Base-by-base conservation (phyloP, 1,140 invertebrate genomes). In the Myzus persicae region DNA sequence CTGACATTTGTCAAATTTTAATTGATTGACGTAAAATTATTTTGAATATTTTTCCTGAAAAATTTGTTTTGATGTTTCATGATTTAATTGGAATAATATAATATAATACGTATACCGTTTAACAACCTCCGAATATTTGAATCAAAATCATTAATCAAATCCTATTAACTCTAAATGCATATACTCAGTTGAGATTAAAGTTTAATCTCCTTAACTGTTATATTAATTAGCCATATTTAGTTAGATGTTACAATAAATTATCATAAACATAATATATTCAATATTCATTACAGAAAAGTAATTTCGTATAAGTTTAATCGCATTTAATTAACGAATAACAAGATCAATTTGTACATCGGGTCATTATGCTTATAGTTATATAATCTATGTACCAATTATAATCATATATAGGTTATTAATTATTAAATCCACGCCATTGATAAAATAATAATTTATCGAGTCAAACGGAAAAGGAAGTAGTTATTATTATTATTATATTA, bases 171-270 rank as follows among this genome's bases (percentile, higher is more conserved):
- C 31, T 76, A 76, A 76, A 76, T 22, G 59, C 31, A 76, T 18
- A 76, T 18, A 76, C 31, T 76, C 59, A 76, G 59, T 76, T 76
- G 31, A n/a, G 59, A 76, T 76, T 76, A 76, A 76, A 76, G 59
- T 76, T 76, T n/a, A 76, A 76, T 76, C 59, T 76, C 59, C 59
- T 76, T 36, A 76, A 76, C 59, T 14, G n/a, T 76, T 76, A n/a
- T 59, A 59, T 76, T 76, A 76, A 76, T 76, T 76, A n/a, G 31
- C n/a, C 31, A 76, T 76, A 76, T 76, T 76, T 76, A 76, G 59
- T 76, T 76, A n/a, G 59, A 76, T 76, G 31, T n/a, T 76, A 76
- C 59, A 76, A n/a, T n/a, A 76, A 76, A 76, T 76, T 76, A 76
- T 76, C 59, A 76, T 36, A 18, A 76, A 76, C 59, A n/a, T 59